Conservation (phyloP, 2,888 invertebrate species). For the Unio delphinus region DNA sequence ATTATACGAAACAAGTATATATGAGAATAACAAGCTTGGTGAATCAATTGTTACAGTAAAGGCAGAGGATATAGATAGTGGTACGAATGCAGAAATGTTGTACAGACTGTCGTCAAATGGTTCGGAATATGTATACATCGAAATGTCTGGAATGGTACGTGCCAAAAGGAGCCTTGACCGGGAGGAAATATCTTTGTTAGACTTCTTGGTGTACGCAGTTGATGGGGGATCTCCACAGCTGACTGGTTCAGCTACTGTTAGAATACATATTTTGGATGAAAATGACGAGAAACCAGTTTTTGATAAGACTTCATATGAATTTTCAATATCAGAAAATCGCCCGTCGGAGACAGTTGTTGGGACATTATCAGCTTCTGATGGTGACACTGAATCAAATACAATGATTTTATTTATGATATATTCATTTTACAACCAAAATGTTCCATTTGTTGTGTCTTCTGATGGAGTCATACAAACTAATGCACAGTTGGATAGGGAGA, state of each 20-base stretch:
- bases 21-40: conserved; percentile 17
- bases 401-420: conserved; percentile 12
- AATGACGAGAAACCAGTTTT: conserved; percentile 25
- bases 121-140: conserved; percentile 9
- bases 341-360: conserved; percentile 12
- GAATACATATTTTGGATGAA: conserved; percentile 16
- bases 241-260: conserved; percentile 19
- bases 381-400: conserved; percentile 15
- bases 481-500: conserved; percentile 13
- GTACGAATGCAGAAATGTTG: conserved; percentile 15
- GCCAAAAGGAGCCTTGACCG: conserved; percentile 17
- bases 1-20: conserved; percentile 10
- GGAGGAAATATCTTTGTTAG: conserved; percentile 14
- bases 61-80: conserved; percentile 18
- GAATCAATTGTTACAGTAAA: conserved; percentile 11
- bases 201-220: conserved; percentile 14
- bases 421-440: conserved; percentile 1
- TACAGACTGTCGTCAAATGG: conserved; percentile 7
- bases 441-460: conserved; percentile 17
- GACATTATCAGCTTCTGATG: conserved; percentile 15
- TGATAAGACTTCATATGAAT: conserved; percentile 13
- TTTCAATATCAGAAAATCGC: conserved; percentile 14
- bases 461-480: conserved; percentile 20
- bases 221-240: conserved; percentile 14
- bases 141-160: conserved; percentile 11